Evolutionary conservation across 1,140 invertebrate species (phyloP), one percentile per base, ranked within the genome.

Genomic region (Ceratina calcarata): DNA sequence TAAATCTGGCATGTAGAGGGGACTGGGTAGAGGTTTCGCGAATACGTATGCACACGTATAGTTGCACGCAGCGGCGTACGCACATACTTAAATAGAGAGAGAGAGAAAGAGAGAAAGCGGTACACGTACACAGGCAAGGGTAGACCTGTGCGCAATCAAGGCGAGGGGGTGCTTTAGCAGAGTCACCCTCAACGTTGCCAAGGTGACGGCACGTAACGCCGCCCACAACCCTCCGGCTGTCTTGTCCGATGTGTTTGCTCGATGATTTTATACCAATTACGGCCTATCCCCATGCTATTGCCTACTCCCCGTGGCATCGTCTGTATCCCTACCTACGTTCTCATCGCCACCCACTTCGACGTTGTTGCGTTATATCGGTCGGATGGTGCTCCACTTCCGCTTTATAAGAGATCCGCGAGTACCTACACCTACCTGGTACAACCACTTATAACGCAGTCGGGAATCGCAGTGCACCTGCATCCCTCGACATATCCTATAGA

Each of bases 191-290:
- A 32, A 57, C 86, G 91, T 93, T 90, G 89, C 92, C 91, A 90
- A 49, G 91, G 88, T 84, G 72, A 93, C 91, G 91, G 92, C 92
- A 93, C 92, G 92, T 90, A 91, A 90, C 88, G 60, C 90, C 91
- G 91, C 91, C 91, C 92, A 92, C 91, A 90, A 89, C 90, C 90
- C 90, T 89, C 89, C 61, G 89, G 86, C 91, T 91, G 89, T 91
- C 89, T 92, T 90, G 89, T 91, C 90, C 89, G 89, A 92, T 91
- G 89, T 93, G 91, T 93, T 93, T 93, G 92, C 91, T 92, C 91
- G 89, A 92, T 91, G 92, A 93, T 93, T 92, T 92, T 92, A 91
- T 92, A 92, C 91, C 92, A 93, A 93, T 93, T 93, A 93, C 89
- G 90, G 90, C 89, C 91, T 93, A 91, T 90, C 89, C 89, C 87